These are phyloP conservation scores for Drosophila eohydei DNA, from an alignment of 2,888 invertebrate species.

Conservation along the genomic window DNA sequence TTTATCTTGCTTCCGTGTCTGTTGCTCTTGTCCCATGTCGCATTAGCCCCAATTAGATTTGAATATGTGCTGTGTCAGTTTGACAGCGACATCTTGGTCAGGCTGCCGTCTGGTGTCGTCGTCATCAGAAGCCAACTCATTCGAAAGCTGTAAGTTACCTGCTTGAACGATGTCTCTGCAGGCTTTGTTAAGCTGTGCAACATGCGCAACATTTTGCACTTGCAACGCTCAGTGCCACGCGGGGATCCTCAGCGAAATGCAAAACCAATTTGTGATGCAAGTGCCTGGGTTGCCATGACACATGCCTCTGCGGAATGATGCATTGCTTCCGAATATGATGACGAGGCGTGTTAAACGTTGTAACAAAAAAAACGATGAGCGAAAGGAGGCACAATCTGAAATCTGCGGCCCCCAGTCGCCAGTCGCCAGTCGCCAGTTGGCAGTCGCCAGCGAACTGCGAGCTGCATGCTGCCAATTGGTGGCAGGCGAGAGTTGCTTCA, in stretches of 20 bases:
- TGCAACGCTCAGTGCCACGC: slow-evolving; percentile 43
- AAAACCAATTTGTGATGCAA: slow-evolving; percentile 77
- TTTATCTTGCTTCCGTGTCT: neutral
- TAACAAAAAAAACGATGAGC: slow-evolving; percentile 19
- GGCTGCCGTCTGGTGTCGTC: slow-evolving; percentile 39
- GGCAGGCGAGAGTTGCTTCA: slow-evolving; percentile 34
- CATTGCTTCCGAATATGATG: slow-evolving; percentile 80
- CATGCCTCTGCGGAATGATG: slow-evolving; percentile 70
- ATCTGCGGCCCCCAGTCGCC: slow-evolving; percentile 57
- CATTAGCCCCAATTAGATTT: slow-evolving; percentile 48
- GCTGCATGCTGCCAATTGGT: slow-evolving; percentile 5
- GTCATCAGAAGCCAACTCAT: slow-evolving; percentile 48
- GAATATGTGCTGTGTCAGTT: slow-evolving; percentile 45
- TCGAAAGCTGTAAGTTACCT: slow-evolving; percentile 63
- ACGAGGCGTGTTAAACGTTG: slow-evolving; percentile 76
- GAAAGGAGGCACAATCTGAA: slow-evolving; percentile 37
- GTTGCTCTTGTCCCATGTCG: neutral
- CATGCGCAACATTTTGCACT: slow-evolving; percentile 63
- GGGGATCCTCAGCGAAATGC: slow-evolving; percentile 59
- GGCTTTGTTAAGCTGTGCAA: slow-evolving; percentile 35
- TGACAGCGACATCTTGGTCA: slow-evolving; percentile 35
- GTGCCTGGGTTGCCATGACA: slow-evolving; percentile 77
- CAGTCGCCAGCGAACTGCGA: neutral
- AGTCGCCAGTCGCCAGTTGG: slow-evolving; percentile 1
- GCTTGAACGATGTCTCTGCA: slow-evolving; percentile 6